Evolutionary conservation across 2,797 vertebrate genomes (phyloP).

Genomic region (Alectoris magna): DNA sequence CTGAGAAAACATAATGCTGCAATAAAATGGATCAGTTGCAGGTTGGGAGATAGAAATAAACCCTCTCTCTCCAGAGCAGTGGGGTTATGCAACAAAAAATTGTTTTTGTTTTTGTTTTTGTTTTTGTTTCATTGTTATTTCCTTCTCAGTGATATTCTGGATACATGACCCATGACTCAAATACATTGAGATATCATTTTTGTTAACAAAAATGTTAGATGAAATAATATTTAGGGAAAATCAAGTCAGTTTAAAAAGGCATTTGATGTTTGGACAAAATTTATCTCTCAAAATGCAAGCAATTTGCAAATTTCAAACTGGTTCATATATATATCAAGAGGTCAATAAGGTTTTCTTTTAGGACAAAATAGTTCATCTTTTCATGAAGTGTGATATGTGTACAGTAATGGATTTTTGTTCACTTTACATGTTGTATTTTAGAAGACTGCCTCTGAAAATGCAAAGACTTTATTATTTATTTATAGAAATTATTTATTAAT

Average conservation of each 20-base stretch:
- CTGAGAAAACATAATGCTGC: neutral
- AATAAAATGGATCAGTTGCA: neutral
- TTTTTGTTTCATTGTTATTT: neutral
- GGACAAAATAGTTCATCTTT: neutral
- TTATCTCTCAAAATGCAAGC: neutral
- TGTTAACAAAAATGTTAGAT: neutral
- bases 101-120: neutral
- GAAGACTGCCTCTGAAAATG: fast-evolving
- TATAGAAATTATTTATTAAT: neutral
- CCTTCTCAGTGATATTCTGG: neutral
- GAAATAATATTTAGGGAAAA: constrained; percentile 30
- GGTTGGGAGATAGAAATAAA: neutral
- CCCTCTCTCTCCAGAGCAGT: neutral
- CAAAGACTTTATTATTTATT: neutral
- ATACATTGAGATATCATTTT: constrained; percentile 5
- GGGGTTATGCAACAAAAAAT: neutral
- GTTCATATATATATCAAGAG: neutral
- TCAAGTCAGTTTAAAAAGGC: neutral
- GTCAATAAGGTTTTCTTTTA: neutral
- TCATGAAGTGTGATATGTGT: neutral
- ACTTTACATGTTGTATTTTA: neutral
- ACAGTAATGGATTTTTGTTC: neutral
- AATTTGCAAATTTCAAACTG: neutral
- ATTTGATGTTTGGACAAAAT: neutral
- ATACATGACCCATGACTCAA: neutral